Conservation (phyloP, 2,888 invertebrate genomes). For the Ochropleura leucogaster region DNA sequence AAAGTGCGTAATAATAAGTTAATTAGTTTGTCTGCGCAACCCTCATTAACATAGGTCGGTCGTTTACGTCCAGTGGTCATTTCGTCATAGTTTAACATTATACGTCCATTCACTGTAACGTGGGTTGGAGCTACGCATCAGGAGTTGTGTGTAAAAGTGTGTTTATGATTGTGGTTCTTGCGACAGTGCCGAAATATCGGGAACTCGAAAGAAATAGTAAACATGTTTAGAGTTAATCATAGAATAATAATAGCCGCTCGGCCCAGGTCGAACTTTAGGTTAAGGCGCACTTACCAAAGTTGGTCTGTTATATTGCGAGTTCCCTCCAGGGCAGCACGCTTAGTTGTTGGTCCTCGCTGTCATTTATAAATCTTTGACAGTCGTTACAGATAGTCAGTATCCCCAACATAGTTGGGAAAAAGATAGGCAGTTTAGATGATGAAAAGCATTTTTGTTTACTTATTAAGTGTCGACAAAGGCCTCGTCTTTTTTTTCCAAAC, state of each 20-base stretch:
- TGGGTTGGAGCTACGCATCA: slow-evolving; percentile 10
- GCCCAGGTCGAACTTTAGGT: too few relatives aligned
- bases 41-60: slow-evolving; percentile 71
- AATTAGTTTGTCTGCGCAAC: slow-evolving; percentile 60
- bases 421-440: background rate
- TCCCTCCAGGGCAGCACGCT: too few relatives aligned
- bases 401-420: background rate
- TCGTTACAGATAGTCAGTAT: too few relatives aligned
- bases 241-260: too few relatives aligned
- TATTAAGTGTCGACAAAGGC: background rate
- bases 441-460: background rate
- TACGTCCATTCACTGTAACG: slow-evolving; percentile 45
- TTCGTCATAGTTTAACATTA: slow-evolving; percentile 61
- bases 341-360: too few relatives aligned
- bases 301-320: too few relatives aligned
- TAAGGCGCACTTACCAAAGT: too few relatives aligned
- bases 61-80: slow-evolving; percentile 63
- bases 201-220: too few relatives aligned
- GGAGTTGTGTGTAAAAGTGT: background rate
- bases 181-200: too few relatives aligned
- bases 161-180: background rate
- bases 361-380: too few relatives aligned
- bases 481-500: background rate
- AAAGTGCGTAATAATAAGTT: slow-evolving; percentile 40
- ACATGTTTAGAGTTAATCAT: too few relatives aligned